These are phyloP conservation scores for Calliphora vomitoria DNA, from an alignment of 2,888 invertebrate species.

Conservation along the genomic window DNA sequence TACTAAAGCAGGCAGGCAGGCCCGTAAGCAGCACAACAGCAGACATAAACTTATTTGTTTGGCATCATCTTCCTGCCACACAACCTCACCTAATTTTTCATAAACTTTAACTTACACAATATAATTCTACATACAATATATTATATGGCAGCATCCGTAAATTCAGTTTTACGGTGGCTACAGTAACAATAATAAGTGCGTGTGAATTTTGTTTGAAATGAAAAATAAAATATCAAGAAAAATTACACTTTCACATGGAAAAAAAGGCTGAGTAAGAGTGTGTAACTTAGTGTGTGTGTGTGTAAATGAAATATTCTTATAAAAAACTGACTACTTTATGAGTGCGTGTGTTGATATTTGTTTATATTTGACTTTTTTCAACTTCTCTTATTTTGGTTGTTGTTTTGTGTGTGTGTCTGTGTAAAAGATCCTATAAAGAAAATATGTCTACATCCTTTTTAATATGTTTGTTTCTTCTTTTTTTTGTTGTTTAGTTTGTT, in stretches of 20 bases:
- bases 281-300: background rate
- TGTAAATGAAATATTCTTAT: background rate
- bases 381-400: background rate
- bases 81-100: conserved; percentile 22
- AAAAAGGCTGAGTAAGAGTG: background rate
- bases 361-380: conserved; percentile 24
- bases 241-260: background rate
- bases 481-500: background rate
- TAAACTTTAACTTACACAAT: conserved; percentile 16
- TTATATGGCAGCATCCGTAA: conserved; percentile 7
- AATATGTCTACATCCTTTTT: conserved; percentile 56
- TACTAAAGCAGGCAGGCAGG: background rate
- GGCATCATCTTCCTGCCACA: conserved; percentile 7
- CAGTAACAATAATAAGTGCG: conserved; percentile 27
- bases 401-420: background rate
- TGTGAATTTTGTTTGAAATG: conserved; percentile 33
- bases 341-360: background rate
- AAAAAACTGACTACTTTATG: background rate
- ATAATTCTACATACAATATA: background rate
- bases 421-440: conserved; percentile 35
- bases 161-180: background rate
- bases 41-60: conserved; percentile 15
- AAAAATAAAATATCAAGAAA: conserved; percentile 25
- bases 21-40: background rate
- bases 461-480: background rate